Evolutionary conservation across 1,140 invertebrate species (phyloP), one percentile per base, ranked within the genome.

Genomic region (Ladona fulva): DNA sequence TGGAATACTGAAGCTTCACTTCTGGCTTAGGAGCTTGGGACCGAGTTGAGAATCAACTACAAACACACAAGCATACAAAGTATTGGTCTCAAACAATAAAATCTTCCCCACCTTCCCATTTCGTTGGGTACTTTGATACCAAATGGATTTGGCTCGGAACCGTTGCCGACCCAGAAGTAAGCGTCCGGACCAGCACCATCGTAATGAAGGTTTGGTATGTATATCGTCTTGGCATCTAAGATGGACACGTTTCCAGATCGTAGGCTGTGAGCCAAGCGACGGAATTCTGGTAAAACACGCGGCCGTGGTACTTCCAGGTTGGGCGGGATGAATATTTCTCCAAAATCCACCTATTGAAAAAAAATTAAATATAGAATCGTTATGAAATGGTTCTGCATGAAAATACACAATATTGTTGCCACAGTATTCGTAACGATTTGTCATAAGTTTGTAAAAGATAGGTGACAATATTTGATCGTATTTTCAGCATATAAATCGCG

Each of bases 91-190:
- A 37, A 5, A 37, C 1, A 37, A 8, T 37, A 37, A 37, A 37
- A 37, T 8, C n/a, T n/a, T 66, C 81, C 81, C 83, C 82, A 90
- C 89, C 88, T 89, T 80, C 93, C 93, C 82, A 92, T 88, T 85
- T 97, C 95, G 85, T 96, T 96, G 0, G 85, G 86, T 24, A 97
- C 94, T 87, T 96, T 97, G 79, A 90, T 90, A 22, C 95, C 95
- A 83, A 92, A 90, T n/a, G 91, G 86, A 81, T 89, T 91, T 0
- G 95, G 95, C 81, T 94, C 91, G 0, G 88, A 86, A 0, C 95
- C 95, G 81, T 91, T 95, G 8, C 95, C 95, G 7, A 96, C 95
- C 93, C 93, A 96, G 84, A 97, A 97, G 84, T 95, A 97, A 7
- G 95, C 94, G 83, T 96, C 95, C 0, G 94, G 93, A 0, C 93